Conservation (phyloP, 2,888 invertebrate genomes). For the Steinernema scapterisci region DNA sequence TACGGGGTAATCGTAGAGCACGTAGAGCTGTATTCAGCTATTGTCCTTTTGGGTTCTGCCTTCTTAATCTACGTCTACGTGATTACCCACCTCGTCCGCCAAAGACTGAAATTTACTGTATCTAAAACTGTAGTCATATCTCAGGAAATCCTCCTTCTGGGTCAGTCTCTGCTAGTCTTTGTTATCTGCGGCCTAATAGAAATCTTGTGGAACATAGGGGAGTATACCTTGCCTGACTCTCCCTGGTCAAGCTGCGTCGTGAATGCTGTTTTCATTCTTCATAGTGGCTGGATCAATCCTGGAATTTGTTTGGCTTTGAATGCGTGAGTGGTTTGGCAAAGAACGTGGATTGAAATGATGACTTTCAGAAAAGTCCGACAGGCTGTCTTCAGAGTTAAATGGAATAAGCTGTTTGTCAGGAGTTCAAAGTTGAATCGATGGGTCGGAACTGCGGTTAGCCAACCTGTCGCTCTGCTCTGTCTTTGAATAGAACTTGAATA, state of each 20-base stretch:
- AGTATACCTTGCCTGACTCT: not conserved
- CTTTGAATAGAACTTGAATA: no score
- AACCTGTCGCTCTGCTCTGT: no score
- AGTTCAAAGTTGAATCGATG: no score
- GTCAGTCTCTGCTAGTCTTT: not conserved
- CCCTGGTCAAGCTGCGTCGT: not conserved
- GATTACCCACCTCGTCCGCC: not conserved
- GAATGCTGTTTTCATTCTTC: not conserved
- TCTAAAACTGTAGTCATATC: not conserved
- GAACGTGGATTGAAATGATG: no score
- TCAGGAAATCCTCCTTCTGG: not conserved
- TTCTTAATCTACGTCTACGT: not conserved
- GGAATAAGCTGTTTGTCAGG: no score
- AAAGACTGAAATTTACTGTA: not conserved
- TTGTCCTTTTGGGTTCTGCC: not conserved
- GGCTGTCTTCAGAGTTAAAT: no score
- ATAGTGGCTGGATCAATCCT: conserved; percentile 17
- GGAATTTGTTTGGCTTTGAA: not conserved
- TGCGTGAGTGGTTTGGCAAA: not conserved
- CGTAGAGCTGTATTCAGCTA: not conserved
- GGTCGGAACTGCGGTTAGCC: no score
- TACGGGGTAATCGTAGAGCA: not conserved
- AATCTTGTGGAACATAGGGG: not conserved
- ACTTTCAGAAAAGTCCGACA: no score
- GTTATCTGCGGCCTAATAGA: not conserved